Evolutionary conservation across 2,797 vertebrate genomes (phyloP), one percentile per base, ranked within the genome.

Genomic region (Psittacula echo): DNA sequence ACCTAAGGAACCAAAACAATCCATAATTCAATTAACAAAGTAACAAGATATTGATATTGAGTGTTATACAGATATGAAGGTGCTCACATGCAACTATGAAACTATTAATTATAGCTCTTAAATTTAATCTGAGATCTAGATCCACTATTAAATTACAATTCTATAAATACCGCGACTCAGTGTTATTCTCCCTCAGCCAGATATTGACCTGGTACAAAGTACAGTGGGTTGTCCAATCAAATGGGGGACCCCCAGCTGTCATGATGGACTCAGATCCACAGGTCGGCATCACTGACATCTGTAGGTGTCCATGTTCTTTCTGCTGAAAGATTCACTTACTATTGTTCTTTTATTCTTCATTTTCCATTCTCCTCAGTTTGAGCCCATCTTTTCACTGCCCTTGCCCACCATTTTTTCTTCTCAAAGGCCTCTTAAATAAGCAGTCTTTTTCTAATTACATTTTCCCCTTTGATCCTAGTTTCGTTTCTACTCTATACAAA

Each of bases 261-360:
- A 47, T 44, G n/a, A 26, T 45, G 29, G 58, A 29, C 23, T 61
- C 24, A 16, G 15, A 17, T 37, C 24, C 3, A 4, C 21, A 45
- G 18, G 4, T 11, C 45, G 48, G 5, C 26, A 24, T 73, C 17
- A 65, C 5, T 58, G 44, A 17, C 34, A 5, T 53, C 42, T 66
- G n/a, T 26, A 19, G 1, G 0, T 53, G 8, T 26, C 42, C 45
- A 71, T 1, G 0, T 11, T 64, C 20, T 62, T 77, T 27, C 12
- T 56, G 7, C 4, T 32, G 24, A 37, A 85, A 61, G n/a, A 56
- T 70, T 73, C 3, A 26, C 3, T 67, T 75, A 24, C 5, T 42
- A 2, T 24, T 60, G 2, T 23, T 89, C 10, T 72, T 50, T 51
- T 64, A 37, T 53, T 68, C 15, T 12, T 54, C 24, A 3, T 47